Conservation (phyloP, 2,888 invertebrate genomes). For the Ochropacha duplaris region DNA sequence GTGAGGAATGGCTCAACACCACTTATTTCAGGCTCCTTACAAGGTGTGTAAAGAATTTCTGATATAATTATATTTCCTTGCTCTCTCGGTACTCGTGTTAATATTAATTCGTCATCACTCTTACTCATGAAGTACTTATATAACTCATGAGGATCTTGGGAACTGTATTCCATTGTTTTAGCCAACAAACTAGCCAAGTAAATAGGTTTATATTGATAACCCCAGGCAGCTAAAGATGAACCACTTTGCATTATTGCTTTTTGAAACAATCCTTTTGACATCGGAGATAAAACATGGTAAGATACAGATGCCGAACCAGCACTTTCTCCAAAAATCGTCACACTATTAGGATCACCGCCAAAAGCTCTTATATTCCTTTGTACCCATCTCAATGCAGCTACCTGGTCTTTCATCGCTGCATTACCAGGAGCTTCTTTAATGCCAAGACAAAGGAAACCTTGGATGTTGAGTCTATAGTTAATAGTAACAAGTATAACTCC, state of each 20-base stretch:
- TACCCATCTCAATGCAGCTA: slow-evolving; percentile 64
- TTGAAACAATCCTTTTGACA: slow-evolving; percentile 67
- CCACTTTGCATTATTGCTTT: slow-evolving; percentile 70
- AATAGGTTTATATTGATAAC: slow-evolving; percentile 57
- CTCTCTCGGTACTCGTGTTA: slow-evolving; percentile 55
- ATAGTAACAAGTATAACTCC: slow-evolving; percentile 62
- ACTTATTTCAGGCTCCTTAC: slow-evolving; percentile 55
- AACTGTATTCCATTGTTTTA: slow-evolving; percentile 52
- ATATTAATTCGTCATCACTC: slow-evolving; percentile 52
- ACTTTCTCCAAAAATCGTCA: slow-evolving; percentile 70
- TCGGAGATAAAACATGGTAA: slow-evolving; percentile 59
- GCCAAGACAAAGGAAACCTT: slow-evolving; percentile 61
- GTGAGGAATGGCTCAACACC: slow-evolving; percentile 64
- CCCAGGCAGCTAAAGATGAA: slow-evolving; percentile 60
- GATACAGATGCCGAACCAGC: slow-evolving; percentile 67
- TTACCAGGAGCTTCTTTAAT: slow-evolving; percentile 69
- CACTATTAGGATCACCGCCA: slow-evolving; percentile 63
- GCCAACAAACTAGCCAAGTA: slow-evolving; percentile 58
- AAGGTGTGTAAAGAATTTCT: slow-evolving; percentile 60
- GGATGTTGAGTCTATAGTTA: slow-evolving; percentile 68
- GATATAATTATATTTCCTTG: slow-evolving; percentile 49
- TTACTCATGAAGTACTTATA: slow-evolving; percentile 55
- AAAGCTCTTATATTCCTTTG: slow-evolving; percentile 55
- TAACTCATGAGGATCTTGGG: slow-evolving; percentile 50
- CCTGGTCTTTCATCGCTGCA: slow-evolving; percentile 66